phyloP scores from a whole-genome alignment of 2,113 vertebrate genomes.

The Heptranchias perlo region DNA sequence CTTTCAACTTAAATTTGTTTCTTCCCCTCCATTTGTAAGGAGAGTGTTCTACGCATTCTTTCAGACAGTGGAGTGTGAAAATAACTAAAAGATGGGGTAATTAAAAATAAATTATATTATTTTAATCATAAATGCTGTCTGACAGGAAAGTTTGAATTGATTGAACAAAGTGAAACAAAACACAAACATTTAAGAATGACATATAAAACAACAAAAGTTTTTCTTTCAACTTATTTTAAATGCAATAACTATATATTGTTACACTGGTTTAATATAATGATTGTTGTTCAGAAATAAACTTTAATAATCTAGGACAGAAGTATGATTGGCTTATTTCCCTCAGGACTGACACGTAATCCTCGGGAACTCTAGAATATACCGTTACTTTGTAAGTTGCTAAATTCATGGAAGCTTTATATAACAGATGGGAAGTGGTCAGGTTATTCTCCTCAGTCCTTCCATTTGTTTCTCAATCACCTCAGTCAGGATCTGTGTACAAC shows the following conservation, averaged over 20 bases:
- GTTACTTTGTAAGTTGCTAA: not conserved
- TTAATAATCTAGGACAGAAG: not conserved
- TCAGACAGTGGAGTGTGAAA: not conserved
- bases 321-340: not conserved
- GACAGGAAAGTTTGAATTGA: not conserved
- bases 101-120: not conserved
- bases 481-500: no score
- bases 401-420: not conserved
- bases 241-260: not conserved
- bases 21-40: not conserved
- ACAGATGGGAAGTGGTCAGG: not conserved
- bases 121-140: not conserved
- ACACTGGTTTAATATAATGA: not conserved
- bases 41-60: not conserved
- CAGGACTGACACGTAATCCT: not conserved
- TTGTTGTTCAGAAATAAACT: not conserved
- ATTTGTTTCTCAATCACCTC: not conserved
- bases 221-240: not conserved
- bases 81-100: not conserved
- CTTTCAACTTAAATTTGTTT: not conserved
- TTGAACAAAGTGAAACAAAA: not conserved
- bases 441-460: not conserved
- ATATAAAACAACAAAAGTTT: not conserved
- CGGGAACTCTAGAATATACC: not conserved
- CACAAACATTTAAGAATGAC: not conserved